Evolutionary conservation across 2,888 invertebrate genomes (phyloP).

Genomic region (Alloscopus bannaensis): DNA sequence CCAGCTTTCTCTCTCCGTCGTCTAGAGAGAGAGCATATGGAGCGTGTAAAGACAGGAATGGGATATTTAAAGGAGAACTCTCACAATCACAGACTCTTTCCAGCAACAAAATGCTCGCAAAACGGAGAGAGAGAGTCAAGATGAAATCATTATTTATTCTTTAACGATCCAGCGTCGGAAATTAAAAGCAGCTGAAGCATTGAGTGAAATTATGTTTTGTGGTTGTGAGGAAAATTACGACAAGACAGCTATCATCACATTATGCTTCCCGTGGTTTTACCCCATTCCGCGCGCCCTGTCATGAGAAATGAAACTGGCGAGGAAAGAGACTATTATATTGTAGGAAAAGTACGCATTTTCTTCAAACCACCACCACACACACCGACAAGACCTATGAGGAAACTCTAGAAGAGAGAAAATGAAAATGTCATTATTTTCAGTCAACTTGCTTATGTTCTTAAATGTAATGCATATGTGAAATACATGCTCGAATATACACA

Average conservation of each 20-base stretch:
- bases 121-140: too few relatives aligned
- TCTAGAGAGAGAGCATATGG: too few relatives aligned
- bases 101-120: too few relatives aligned
- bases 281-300: neutral
- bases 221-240: slow-evolving; percentile 14
- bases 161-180: slow-evolving; percentile 13
- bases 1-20: too few relatives aligned
- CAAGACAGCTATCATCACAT: slow-evolving; percentile 21
- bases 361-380: neutral
- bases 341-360: neutral
- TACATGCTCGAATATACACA: too few relatives aligned
- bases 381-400: neutral
- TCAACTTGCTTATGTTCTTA: neutral
- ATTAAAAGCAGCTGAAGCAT: slow-evolving; percentile 36
- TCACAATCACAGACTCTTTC: too few relatives aligned
- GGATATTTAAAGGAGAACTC: too few relatives aligned
- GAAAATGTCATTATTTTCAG: slow-evolving; percentile 6
- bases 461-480: neutral
- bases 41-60: too few relatives aligned
- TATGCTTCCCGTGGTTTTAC: slow-evolving; percentile 20
- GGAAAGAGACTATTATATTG: neutral
- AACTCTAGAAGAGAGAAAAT: neutral
- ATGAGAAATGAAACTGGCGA: slow-evolving; percentile 9
- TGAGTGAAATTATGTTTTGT: slow-evolving; percentile 21
- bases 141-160: slow-evolving; percentile 31